phyloP scores from a whole-genome alignment of 2,888 invertebrate genomes.

The Cephalotes varians region DNA sequence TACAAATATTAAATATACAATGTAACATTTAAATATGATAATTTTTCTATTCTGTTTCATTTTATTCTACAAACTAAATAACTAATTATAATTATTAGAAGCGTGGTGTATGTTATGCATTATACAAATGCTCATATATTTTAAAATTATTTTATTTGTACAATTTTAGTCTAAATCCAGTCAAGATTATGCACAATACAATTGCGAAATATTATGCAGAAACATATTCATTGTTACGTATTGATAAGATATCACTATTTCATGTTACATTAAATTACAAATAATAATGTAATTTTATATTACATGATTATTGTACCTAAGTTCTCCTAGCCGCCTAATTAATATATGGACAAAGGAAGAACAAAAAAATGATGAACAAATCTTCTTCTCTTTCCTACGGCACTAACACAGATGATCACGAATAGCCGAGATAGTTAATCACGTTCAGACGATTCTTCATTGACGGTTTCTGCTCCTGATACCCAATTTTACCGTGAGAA shows the following conservation, averaged over 20 bases:
- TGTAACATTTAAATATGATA: not conserved
- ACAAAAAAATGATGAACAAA: slow-evolving; percentile 27
- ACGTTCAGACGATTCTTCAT: slow-evolving; percentile 25
- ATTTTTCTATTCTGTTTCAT: not conserved
- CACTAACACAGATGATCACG: slow-evolving; percentile 44
- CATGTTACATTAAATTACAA: too few species aligned
- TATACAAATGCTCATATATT: not conserved
- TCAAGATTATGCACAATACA: not conserved
- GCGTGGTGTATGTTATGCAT: not conserved
- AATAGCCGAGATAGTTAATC: slow-evolving; percentile 54
- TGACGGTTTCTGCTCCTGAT: slow-evolving; percentile 6
- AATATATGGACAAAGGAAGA: not conserved
- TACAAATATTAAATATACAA: not conserved
- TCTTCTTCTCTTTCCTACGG: slow-evolving; percentile 5
- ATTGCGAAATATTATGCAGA: not conserved
- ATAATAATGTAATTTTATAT: slow-evolving; percentile 5
- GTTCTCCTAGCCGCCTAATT: not conserved
- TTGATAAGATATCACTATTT: not conserved
- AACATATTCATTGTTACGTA: not conserved
- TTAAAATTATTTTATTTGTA: not conserved
- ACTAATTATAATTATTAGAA: not conserved
- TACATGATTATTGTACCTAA: not conserved
- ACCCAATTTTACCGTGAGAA: slow-evolving; percentile 70
- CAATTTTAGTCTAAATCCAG: not conserved
- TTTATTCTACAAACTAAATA: not conserved